Evolutionary conservation across 2,113 vertebrate species (phyloP).

Genomic region (Megaptera novaeangliae): DNA sequence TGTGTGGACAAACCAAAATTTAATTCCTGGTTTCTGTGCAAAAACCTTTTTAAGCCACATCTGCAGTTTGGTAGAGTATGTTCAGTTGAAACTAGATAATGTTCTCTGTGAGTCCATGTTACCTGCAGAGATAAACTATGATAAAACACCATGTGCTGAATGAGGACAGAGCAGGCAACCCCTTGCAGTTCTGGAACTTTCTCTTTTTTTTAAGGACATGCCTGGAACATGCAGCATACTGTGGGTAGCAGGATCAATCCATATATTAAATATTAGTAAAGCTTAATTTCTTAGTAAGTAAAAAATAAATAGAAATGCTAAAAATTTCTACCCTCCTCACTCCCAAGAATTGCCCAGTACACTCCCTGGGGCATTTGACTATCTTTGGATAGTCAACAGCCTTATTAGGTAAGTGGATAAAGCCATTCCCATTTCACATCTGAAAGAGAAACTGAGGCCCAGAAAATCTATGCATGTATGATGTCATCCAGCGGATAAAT

Average conservation of each 20-base stretch:
- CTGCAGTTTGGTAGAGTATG: neutral
- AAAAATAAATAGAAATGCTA: neutral
- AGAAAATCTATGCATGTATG: neutral
- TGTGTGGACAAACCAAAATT: neutral
- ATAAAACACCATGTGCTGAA: neutral
- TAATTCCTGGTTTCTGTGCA: neutral
- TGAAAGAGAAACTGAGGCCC: neutral
- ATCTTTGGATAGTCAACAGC: neutral
- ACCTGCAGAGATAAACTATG: neutral
- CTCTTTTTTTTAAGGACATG: neutral
- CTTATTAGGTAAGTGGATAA: neutral
- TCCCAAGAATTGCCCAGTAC: neutral
- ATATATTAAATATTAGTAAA: neutral
- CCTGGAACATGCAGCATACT: neutral
- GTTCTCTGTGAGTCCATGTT: neutral
- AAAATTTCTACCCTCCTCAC: neutral
- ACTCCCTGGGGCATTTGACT: fast-evolving
- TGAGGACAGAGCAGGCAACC: neutral
- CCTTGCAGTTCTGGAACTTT: neutral
- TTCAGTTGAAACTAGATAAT: neutral
- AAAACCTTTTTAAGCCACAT: neutral
- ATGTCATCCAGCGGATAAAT: neutral
- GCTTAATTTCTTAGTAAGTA: neutral
- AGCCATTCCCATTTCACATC: too few species aligned
- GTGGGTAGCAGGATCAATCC: neutral